These are phyloP conservation scores for Sycophila sp. DNA, from an alignment of 1,140 invertebrate genomes.

Conservation along the genomic window DNA sequence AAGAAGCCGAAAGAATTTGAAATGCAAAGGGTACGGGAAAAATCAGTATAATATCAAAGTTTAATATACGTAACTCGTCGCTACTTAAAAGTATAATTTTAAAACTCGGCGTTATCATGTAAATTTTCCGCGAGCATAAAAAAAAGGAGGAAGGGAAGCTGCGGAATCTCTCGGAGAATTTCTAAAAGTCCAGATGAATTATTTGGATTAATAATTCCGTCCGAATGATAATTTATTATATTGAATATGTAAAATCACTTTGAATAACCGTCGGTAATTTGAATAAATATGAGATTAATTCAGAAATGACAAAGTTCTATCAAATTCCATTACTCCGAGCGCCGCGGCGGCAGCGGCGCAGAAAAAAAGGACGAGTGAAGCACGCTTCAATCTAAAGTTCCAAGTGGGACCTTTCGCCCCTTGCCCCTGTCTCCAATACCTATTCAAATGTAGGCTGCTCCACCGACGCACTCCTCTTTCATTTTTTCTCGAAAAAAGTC, in stretches of 20 bases:
- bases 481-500: too few relatives aligned
- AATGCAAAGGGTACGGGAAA: too few relatives aligned
- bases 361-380: background rate
- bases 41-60: too few relatives aligned
- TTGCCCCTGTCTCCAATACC: slow-evolving; percentile 19
- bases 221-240: slow-evolving; percentile 27
- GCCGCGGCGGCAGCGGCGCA: background rate
- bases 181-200: slow-evolving; percentile 15
- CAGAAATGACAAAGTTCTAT: slow-evolving; percentile 27
- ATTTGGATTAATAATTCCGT: slow-evolving; percentile 28
- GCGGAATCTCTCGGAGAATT: slow-evolving; percentile 3
- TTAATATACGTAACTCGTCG: too few relatives aligned
- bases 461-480: too few relatives aligned
- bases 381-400: slow-evolving; percentile 33
- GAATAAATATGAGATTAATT: slow-evolving; percentile 37
- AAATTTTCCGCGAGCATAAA: slow-evolving; percentile 13
- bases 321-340: slow-evolving; percentile 29
- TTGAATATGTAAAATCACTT: slow-evolving; percentile 28
- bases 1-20: too few relatives aligned
- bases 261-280: slow-evolving; percentile 22
- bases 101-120: background rate
- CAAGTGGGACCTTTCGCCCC: slow-evolving; percentile 2
- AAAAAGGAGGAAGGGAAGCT: too few relatives aligned
- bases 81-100: slow-evolving; percentile 10
- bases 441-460: slow-evolving; percentile 24